Conservation (phyloP, 92 coral and sea anemone genomes). For the Phenganax marumi region DNA sequence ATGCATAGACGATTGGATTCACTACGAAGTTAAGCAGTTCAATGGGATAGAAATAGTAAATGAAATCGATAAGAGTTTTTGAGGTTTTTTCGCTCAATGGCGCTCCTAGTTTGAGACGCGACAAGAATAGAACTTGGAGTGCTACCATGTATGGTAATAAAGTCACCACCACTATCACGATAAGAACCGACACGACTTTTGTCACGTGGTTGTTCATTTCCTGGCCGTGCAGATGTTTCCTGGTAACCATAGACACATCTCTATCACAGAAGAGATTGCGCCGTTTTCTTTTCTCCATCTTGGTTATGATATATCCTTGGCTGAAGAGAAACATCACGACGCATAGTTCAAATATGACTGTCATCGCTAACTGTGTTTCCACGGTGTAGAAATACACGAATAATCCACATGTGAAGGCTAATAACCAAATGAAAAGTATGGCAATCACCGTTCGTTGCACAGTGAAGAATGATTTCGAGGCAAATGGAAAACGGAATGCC, state of each 20-base stretch:
- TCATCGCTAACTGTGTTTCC: not conserved
- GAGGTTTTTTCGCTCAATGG: not conserved
- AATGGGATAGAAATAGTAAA: conserved; percentile 21
- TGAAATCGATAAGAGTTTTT: not conserved
- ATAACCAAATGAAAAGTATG: not conserved
- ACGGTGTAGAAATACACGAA: not conserved
- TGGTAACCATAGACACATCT: conserved; percentile 16
- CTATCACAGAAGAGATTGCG: not conserved
- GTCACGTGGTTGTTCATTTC: conserved; percentile 17
- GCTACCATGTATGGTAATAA: conserved; percentile 33
- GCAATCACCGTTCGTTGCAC: conserved; percentile 5
- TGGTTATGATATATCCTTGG: conserved; percentile 1
- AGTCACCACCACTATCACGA: not conserved
- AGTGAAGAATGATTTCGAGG: not conserved
- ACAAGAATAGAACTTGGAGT: not conserved
- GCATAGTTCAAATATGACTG: conserved; percentile 4
- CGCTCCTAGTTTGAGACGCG: not conserved
- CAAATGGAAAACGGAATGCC: conserved; percentile 15
- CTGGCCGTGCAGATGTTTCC: not conserved
- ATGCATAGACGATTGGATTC: conserved; percentile 29
- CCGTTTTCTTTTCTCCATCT: conserved; percentile 3
- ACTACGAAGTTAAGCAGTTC: conserved; percentile 27
- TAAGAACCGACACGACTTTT: conserved; percentile 16
- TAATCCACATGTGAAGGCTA: conserved; percentile 16
- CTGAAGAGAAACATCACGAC: not conserved